phyloP scores from a whole-genome alignment of 2,888 invertebrate species.

The Punctoribates punctum region DNA sequence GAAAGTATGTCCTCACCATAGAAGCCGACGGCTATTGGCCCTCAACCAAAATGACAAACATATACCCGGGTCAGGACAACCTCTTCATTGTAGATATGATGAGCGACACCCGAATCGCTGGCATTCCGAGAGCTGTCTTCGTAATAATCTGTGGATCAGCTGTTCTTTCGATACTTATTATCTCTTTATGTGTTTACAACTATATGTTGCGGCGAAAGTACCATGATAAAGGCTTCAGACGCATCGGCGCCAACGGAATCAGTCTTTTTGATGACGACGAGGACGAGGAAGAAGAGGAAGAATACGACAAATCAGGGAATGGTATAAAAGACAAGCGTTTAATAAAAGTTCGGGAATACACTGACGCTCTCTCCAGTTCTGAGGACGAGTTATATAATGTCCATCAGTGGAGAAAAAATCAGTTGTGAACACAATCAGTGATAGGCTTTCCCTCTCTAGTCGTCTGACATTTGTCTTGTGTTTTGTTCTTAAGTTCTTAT shows the following conservation, averaged over 20 bases:
- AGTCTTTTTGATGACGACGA: constrained; percentile 47
- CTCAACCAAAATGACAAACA: constrained; percentile 61
- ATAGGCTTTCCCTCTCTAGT: background rate
- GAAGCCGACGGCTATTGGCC: constrained; percentile 63
- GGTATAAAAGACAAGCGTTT: constrained; percentile 2
- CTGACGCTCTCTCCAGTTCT: constrained; percentile 44
- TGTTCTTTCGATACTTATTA: constrained; percentile 43
- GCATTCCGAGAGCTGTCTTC: constrained; percentile 45
- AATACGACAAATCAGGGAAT: background rate
- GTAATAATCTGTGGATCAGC: constrained; percentile 43
- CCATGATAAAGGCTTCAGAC: constrained; percentile 45
- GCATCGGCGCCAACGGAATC: constrained; percentile 43
- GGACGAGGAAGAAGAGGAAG: constrained; percentile 41
- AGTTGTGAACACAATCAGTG: background rate
- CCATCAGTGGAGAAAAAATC: constrained; percentile 45
- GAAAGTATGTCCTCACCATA: constrained; percentile 74
- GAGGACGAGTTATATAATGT: constrained; percentile 49
- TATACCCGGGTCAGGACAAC: constrained; percentile 49
- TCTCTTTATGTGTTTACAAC: constrained; percentile 44
- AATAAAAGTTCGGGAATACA: constrained; percentile 44
- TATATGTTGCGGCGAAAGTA: constrained; percentile 39
- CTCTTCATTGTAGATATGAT: constrained; percentile 23
- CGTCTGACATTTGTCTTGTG: too few species aligned
- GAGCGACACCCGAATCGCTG: constrained; percentile 44
- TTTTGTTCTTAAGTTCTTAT: too few species aligned